Conservation (phyloP, 2,888 invertebrate species). For the Eremobia ochroleuca region DNA sequence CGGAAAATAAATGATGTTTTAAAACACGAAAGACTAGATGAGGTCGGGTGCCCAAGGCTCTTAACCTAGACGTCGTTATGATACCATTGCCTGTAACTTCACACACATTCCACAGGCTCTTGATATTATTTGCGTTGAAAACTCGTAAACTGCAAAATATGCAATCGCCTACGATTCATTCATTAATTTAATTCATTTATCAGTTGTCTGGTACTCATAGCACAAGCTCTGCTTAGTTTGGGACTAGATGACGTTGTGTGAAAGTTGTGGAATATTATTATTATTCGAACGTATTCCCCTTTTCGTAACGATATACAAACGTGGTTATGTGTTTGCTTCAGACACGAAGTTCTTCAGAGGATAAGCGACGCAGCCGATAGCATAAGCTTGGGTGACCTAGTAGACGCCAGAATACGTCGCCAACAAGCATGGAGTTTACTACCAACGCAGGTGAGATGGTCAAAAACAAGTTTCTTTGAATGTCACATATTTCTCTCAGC, state of each 20-base stretch:
- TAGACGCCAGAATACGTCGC: slow-evolving; percentile 95
- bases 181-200: too few relatives aligned
- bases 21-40: not conserved
- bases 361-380: slow-evolving; percentile 96
- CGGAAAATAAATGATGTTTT: not conserved
- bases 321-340: slow-evolving; percentile 65
- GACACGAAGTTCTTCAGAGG: slow-evolving; percentile 92
- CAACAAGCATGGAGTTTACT: slow-evolving; percentile 96
- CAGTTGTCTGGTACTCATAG: too few relatives aligned
- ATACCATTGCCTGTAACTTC: not conserved
- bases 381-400: slow-evolving; percentile 96
- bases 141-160: not conserved
- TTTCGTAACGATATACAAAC: not conserved
- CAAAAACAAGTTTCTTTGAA: not conserved
- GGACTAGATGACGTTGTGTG: too few relatives aligned
- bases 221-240: too few relatives aligned
- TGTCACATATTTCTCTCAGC: not conserved
- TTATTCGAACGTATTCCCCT: not conserved
- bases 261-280: too few relatives aligned
- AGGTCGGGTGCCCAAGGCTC: not conserved
- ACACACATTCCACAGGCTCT: not conserved
- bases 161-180: not conserved
- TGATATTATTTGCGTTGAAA: not conserved
- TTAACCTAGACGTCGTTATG: not conserved
- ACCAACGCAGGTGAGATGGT: slow-evolving; percentile 91